These are phyloP conservation scores for Cyphomyrus plagiostoma DNA, from an alignment of 2,113 vertebrate species.

Conservation along the genomic window DNA sequence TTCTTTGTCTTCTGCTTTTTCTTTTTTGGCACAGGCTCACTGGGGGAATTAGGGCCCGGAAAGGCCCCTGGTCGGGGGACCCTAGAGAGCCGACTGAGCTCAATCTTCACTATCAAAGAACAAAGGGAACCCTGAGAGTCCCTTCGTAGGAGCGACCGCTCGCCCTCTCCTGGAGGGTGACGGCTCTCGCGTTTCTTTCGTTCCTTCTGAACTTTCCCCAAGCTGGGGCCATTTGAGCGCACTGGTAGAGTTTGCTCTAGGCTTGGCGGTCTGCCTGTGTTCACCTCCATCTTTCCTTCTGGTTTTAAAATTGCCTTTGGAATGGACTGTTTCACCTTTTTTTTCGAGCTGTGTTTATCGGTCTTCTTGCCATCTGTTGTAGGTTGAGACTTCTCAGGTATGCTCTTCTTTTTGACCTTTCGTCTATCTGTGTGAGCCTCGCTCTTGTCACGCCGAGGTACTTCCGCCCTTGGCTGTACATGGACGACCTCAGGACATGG, in stretches of 20 bases:
- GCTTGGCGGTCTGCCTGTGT: conserved; percentile 36
- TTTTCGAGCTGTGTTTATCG: conserved; percentile 38
- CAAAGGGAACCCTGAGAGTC: conserved; percentile 8
- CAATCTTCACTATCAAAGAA: conserved; percentile 76
- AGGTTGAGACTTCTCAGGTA: conserved; percentile 38
- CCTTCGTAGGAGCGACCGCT: conserved; percentile 36
- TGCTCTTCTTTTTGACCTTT: conserved; percentile 72
- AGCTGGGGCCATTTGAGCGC: conserved; percentile 15
- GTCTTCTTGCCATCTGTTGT: conserved; percentile 48
- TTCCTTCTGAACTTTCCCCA: conserved; percentile 34
- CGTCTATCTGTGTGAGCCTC: conserved; percentile 62
- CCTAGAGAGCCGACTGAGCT: conserved; percentile 68
- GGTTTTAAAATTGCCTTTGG: conserved; percentile 35
- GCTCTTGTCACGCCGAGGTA: conserved; percentile 46
- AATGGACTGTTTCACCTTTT: conserved; percentile 43
- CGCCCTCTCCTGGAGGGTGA: conserved; percentile 43
- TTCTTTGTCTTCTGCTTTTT: conserved; percentile 51
- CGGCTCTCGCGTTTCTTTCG: conserved; percentile 45
- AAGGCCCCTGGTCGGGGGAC: conserved; percentile 54
- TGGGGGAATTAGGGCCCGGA: neutral
- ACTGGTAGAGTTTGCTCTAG: conserved; percentile 37
- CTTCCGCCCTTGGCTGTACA: conserved; percentile 40
- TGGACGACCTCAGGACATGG: conserved; percentile 17
- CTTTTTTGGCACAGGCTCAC: conserved; percentile 28
- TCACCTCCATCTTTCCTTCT: conserved; percentile 38